These are phyloP conservation scores for Anomalospiza imberbis DNA, from an alignment of 2,797 vertebrate species.

Conservation along the genomic window DNA sequence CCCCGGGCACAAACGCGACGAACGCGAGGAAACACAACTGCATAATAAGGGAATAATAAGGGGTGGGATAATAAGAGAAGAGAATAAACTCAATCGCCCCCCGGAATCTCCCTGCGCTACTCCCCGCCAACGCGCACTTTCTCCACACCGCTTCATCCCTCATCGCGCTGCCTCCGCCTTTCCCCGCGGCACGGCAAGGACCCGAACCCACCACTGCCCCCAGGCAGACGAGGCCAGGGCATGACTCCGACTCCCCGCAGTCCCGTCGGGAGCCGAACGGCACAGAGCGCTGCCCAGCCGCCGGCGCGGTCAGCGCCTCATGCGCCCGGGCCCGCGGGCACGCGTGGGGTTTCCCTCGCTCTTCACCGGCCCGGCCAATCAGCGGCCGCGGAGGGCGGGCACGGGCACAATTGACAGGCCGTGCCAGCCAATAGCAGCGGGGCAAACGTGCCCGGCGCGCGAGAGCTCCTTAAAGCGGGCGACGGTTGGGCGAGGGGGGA, in stretches of 20 bases:
- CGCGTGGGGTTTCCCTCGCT: not conserved
- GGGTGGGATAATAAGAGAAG: accelerated
- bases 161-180: not conserved
- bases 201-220: not conserved
- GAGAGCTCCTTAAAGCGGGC: not conserved
- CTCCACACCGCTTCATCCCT: not conserved
- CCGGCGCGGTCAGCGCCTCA: accelerated
- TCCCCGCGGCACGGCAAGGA: not conserved
- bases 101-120: not conserved
- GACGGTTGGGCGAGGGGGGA: accelerated
- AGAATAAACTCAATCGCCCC: too few relatives aligned
- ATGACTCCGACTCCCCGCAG: not conserved
- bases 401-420: not conserved
- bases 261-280: not conserved
- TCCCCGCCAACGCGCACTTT: not conserved
- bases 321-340: not conserved
- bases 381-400: not conserved
- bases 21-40: accelerated
- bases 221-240: not conserved
- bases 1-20: accelerated
- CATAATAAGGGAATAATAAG: too few relatives aligned
- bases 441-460: not conserved
- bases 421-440: not conserved
- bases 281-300: accelerated
- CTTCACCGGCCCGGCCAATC: not conserved